Evolutionary conservation across 2,797 vertebrate genomes (phyloP), one percentile per base, ranked within the genome.

Genomic region (Eulemur rubriventer): DNA sequence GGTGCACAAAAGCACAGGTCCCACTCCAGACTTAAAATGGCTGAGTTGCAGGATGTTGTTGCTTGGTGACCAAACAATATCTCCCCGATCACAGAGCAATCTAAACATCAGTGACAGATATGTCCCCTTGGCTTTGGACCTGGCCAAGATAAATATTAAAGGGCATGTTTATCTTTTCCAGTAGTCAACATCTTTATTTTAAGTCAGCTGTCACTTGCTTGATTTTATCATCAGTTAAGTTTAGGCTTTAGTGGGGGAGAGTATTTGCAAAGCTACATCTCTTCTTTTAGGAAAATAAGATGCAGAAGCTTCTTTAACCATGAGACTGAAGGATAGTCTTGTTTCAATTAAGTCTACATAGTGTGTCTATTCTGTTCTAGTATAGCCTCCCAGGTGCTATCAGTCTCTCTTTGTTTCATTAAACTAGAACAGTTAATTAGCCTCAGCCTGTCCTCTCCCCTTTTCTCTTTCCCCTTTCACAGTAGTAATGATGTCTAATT

Each of bases 361-460:
- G 91, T 95, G 91, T 96, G 96, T 98, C 98, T 97, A 97, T 97
- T 97, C 97, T 97, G 96, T 98, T 98, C 98, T 89, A 61, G 91
- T 98, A 93, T 93, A 98, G 98, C 97, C 98, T 98, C 98, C 98
- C 97, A 98, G 98, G 98, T 98, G 98, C 98, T 98, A 98, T 98
- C 98, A 98, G 98, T 97, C 98, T 98, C 98, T 97, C 98, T 98
- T 98, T 98, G 98, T 98, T 99, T 99, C 98, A 98, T 98, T 98
- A 98, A 98, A 98, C 98, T 98, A 98, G 99, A 98, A 98, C 98
- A 99, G 98, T 98, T 99, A 99, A 99, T 99, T 99, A 99, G 98
- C 98, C 98, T 96, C 97, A 98, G 99, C 98, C 98, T 98, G 98
- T 99, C 98, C 98, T 98, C 98, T 98, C 98, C 97, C 97, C 98